Evolutionary conservation across 2,888 invertebrate species (phyloP).

Genomic region (Lydus trimaculatus): DNA sequence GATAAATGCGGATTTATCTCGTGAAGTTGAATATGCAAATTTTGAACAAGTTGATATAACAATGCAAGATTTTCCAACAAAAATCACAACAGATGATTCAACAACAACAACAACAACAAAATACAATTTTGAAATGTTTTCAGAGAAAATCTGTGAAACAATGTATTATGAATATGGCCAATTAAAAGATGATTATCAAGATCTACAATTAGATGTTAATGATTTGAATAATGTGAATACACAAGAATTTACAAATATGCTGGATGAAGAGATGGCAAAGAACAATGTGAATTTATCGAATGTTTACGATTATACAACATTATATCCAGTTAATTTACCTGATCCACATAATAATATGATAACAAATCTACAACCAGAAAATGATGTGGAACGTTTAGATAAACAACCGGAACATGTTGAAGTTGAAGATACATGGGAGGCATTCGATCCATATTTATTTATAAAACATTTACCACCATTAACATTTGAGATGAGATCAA

Average conservation of each 20-base stretch:
- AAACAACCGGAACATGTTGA: slow-evolving; percentile 57
- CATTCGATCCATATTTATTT: slow-evolving; percentile 89
- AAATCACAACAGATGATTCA: neutral
- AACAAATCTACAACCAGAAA: slow-evolving; percentile 45
- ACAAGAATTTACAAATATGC: slow-evolving; percentile 63
- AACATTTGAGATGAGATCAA: slow-evolving; percentile 76
- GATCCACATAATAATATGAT: slow-evolving; percentile 52
- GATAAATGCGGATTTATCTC: slow-evolving; percentile 45
- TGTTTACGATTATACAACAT: slow-evolving; percentile 53
- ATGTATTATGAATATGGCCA: slow-evolving; percentile 58
- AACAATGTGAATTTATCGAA: slow-evolving; percentile 48
- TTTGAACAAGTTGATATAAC: slow-evolving; percentile 46
- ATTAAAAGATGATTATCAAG: slow-evolving; percentile 56
- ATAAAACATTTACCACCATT: slow-evolving; percentile 89
- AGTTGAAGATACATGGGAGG: slow-evolving; percentile 72
- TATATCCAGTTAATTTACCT: slow-evolving; percentile 46
- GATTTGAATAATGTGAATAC: slow-evolving; percentile 58
- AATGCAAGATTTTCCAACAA: slow-evolving; percentile 37
- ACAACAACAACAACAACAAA: slow-evolving; percentile 8
- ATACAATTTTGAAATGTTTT: slow-evolving; percentile 50
- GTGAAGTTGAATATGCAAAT: slow-evolving; percentile 56
- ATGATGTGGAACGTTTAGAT: slow-evolving; percentile 53
- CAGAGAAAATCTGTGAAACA: slow-evolving; percentile 56
- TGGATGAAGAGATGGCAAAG: slow-evolving; percentile 63
- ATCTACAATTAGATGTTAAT: slow-evolving; percentile 56